Base-by-base conservation (phyloP, 2,113 vertebrate species). In the Todiramphus saurophagus region DNA sequence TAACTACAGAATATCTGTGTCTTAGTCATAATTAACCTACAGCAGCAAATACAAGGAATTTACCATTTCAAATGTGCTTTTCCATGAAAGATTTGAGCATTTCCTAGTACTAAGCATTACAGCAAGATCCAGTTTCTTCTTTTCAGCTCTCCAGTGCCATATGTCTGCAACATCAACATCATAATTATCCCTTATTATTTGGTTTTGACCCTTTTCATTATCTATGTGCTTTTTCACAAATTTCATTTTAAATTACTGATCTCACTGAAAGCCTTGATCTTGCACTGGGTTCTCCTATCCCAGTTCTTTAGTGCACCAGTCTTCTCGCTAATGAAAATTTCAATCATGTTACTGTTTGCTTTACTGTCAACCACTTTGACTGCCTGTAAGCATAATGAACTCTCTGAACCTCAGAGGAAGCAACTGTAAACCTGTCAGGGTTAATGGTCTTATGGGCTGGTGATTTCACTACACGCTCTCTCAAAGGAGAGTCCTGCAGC, bases 261-360 rank as follows among this genome's bases (percentile, higher is more conserved):
- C 37, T 66, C 37, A n/a, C 28, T 21, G 44, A 93, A 89, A 87
- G 62, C 68, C 81, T 81, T 89, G 60, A 72, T 66, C 77, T 83
- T 90, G n/a, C 46, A 41, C 58, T 33, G 25, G 55, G 37, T 35
- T 89, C 55, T 55, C 9, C 33, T 24, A 9, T 8, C 35, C 46
- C 43, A 60, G 48, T 46, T 78, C 48, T 63, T 77, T 21, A 37
- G 17, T n/a, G 41, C 58, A 62, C 15, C 31, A 28, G 16, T 37
- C 89, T 73, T 80, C 43, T 56, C 76, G 89, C 44, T 83, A 87
- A 92, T 68, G 50, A 96, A 78, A 77, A 91, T 66, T 89, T 94
- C 83, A 94, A 62, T 89, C 86, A 67, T 48, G 46, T 58, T 66
- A 58, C 70, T 39, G n/a, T 83, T 89, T 68, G 39, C 72, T 74